A percentile compares a stretch with the other conserved stretches of the same genome.
phyloP scores from a whole-genome alignment of 2,888 invertebrate genomes.

The Penaeus monodon region DNA sequence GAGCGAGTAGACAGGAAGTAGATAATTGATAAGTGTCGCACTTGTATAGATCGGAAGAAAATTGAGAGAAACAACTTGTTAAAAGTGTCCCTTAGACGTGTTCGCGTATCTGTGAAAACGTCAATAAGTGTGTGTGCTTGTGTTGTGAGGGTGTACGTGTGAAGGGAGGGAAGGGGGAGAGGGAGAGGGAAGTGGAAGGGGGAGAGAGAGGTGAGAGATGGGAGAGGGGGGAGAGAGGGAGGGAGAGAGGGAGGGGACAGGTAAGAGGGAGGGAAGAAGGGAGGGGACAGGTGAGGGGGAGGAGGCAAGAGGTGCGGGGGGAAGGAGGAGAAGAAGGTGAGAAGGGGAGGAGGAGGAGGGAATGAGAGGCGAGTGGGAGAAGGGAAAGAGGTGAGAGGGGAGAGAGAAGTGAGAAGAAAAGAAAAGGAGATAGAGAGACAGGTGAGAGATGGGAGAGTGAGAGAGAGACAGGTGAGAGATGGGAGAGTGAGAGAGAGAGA shows the following conservation, averaged over 20 bases:
- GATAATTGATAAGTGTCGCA: too few species aligned
- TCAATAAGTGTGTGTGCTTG: too few species aligned
- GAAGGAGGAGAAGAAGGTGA: background rate
- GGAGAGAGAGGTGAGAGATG: too few species aligned
- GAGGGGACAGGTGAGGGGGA: background rate
- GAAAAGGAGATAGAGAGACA: too few species aligned
- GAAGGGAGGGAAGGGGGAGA: background rate
- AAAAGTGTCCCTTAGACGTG: too few species aligned
- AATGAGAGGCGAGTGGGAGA: background rate
- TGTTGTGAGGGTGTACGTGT: background rate
- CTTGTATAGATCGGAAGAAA: too few species aligned
- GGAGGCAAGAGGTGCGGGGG: background rate
- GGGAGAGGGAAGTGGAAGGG: background rate
- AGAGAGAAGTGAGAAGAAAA: too few species aligned
- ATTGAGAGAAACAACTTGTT: too few species aligned
- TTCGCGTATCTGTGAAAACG: too few species aligned
- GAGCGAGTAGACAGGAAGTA: too few species aligned
- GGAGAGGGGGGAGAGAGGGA: background rate
- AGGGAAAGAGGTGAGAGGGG: background rate
- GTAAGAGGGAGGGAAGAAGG: background rate
- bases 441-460: background rate
- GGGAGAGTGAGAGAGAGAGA: slow-evolving; percentile 2
- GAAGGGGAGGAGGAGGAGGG: background rate
- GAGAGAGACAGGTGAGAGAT: background rate
- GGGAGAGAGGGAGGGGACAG: too few species aligned